Percentiles rank a stretch among this genome's conserved stretches.
These are phyloP conservation scores for Mallotus villosus DNA, from an alignment of 2,797 vertebrate genomes.

Conservation along the genomic window DNA sequence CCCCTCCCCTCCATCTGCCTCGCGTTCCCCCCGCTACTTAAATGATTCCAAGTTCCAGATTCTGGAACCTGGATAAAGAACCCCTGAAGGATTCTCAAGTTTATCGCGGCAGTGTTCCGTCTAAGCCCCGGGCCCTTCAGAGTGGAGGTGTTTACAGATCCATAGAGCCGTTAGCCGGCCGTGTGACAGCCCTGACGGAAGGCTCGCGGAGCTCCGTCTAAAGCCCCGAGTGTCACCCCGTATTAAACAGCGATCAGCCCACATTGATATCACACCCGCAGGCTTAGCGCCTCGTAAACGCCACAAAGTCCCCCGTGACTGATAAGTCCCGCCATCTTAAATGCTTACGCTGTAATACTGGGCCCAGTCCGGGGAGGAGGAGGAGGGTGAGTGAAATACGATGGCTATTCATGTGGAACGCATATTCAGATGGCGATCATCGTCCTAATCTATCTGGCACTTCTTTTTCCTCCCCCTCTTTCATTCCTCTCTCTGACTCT, in stretches of 20 bases:
- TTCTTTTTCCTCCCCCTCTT: not conserved
- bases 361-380: too few relatives aligned
- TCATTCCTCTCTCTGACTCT: not conserved
- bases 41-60: constrained; percentile 24
- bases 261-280: not conserved
- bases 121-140: not conserved
- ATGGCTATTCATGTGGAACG: not conserved
- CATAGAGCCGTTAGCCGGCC: not conserved
- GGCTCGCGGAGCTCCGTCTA: not conserved
- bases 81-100: constrained; percentile 41
- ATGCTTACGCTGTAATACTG: not conserved
- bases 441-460: not conserved
- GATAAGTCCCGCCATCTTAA: not conserved
- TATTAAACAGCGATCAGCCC: not conserved
- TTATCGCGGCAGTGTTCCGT: constrained; percentile 30
- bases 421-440: constrained; percentile 1
- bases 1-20: constrained; percentile 41
- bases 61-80: constrained; percentile 26
- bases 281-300: constrained; percentile 5
- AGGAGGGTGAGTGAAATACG: not conserved
- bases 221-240: not conserved
- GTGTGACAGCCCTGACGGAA: not conserved
- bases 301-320: not conserved
- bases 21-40: constrained; percentile 37
- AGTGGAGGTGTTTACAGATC: not conserved